Percentiles rank a stretch among this genome's conserved stretches.
These are phyloP conservation scores for Guaruba guarouba DNA, from an alignment of 2,113 vertebrate species.

Conservation along the genomic window DNA sequence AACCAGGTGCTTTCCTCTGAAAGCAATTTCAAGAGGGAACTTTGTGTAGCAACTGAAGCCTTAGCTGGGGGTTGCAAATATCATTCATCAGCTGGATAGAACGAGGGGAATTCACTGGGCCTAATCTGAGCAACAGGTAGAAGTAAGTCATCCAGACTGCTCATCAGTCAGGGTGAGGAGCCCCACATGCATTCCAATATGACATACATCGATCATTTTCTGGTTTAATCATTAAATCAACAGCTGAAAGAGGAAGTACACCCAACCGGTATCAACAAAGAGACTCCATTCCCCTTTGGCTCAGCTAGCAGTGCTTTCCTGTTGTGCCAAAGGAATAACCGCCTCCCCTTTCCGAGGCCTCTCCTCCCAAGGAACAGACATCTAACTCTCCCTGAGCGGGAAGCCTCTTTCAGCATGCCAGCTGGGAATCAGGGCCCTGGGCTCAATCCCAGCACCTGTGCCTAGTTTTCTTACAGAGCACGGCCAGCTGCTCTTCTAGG, in stretches of 20 bases:
- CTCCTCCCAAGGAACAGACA: conserved; percentile 45
- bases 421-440: conserved; percentile 59
- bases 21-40: not conserved
- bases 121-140: not conserved
- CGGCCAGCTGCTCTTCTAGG: conserved; percentile 50
- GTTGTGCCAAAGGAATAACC: conserved; percentile 8
- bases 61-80: not conserved
- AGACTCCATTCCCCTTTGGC: not conserved
- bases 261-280: not conserved
- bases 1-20: not conserved
- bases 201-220: not conserved
- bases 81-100: not conserved
- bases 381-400: not conserved
- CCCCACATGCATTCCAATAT: not conserved
- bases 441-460: conserved; percentile 63
- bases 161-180: not conserved
- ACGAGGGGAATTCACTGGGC: fast-evolving
- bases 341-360: conserved; percentile 56
- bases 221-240: not conserved
- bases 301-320: conserved; percentile 7
- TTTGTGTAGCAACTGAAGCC: not conserved
- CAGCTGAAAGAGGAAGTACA: not conserved
- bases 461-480: conserved; percentile 41
- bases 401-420: conserved; percentile 31
- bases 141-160: not conserved